phyloP scores from a whole-genome alignment of 2,113 vertebrate genomes.

The Reinhardtius hippoglossoides region DNA sequence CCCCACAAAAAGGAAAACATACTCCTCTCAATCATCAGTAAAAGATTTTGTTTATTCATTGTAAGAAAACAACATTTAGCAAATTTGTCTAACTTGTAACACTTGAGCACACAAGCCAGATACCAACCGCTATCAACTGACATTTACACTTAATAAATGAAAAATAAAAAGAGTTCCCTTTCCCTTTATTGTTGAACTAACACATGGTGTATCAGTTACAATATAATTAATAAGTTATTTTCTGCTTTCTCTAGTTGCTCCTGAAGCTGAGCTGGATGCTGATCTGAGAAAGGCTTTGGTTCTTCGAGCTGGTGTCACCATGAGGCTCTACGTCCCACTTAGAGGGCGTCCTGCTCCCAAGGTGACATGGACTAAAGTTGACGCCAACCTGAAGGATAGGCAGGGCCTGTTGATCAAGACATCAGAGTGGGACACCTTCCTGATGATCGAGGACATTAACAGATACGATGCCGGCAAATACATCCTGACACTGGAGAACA shows the following conservation, averaged over 20 bases:
- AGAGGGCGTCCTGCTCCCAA: conserved; percentile 95
- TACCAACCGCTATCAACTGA: too few species aligned
- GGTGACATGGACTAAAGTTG: conserved; percentile 93
- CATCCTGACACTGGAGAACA: conserved; percentile 92
- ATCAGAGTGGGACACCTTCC: conserved; percentile 94
- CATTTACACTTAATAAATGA: too few species aligned
- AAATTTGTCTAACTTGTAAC: too few species aligned
- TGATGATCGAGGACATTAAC: conserved; percentile 93
- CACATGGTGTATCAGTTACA: too few species aligned
- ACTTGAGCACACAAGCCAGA: too few species aligned
- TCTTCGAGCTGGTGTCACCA: conserved; percentile 93
- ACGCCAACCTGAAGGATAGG: conserved; percentile 91
- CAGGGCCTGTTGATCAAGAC: conserved; percentile 91
- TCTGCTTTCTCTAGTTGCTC: conserved; percentile 84
- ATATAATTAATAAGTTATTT: background rate
- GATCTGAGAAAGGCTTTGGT: conserved; percentile 95
- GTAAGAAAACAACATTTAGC: too few species aligned
- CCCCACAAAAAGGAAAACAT: too few species aligned
- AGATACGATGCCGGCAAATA: conserved; percentile 99
- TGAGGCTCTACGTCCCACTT: conserved; percentile 96
- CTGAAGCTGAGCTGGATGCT: conserved; percentile 96
- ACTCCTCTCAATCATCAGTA: too few species aligned
- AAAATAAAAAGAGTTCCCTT: too few species aligned
- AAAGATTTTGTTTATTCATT: too few species aligned
- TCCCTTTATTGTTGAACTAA: too few species aligned